Conservation (phyloP, 2,888 invertebrate species). For the Steinernema carpocapsae region DNA sequence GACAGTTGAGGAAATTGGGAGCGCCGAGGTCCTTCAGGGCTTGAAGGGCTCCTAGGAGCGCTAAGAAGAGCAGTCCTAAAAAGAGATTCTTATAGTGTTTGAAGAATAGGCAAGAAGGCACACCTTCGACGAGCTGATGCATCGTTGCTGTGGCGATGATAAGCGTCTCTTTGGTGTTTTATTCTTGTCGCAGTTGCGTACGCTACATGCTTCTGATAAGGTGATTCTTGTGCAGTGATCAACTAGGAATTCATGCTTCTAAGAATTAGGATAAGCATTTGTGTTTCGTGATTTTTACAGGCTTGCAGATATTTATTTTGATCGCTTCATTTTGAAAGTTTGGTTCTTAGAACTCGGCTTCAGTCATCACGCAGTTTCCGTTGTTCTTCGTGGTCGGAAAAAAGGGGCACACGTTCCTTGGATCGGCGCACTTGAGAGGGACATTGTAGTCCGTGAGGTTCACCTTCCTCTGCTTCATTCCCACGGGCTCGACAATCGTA, state of each 20-base stretch:
- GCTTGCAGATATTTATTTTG: too few species aligned
- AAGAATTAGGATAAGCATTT: too few species aligned
- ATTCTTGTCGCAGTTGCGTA: too few species aligned
- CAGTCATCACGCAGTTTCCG: too few species aligned
- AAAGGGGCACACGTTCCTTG: neutral
- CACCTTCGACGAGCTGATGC: conserved; percentile 11
- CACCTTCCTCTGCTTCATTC: conserved; percentile 4
- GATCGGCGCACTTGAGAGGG: neutral
- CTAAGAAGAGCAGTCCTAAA: neutral
- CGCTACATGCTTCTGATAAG: too few species aligned
- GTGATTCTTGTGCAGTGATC: too few species aligned
- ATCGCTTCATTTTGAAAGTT: too few species aligned
- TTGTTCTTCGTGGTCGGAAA: too few species aligned
- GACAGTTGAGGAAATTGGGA: neutral
- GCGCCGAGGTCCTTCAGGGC: conserved; percentile 29
- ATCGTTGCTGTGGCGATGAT: neutral
- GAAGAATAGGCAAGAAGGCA: neutral
- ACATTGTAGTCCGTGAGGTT: neutral
- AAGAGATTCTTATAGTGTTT: neutral
- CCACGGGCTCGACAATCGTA: conserved; percentile 10
- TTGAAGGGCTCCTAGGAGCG: neutral
- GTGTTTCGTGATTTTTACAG: too few species aligned
- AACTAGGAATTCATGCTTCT: too few species aligned
- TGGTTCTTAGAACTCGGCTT: too few species aligned
- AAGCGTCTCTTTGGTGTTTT: too few species aligned